These are phyloP conservation scores for Muricea muricata DNA, from an alignment of 92 coral and sea anemone genomes.

Conservation along the genomic window DNA sequence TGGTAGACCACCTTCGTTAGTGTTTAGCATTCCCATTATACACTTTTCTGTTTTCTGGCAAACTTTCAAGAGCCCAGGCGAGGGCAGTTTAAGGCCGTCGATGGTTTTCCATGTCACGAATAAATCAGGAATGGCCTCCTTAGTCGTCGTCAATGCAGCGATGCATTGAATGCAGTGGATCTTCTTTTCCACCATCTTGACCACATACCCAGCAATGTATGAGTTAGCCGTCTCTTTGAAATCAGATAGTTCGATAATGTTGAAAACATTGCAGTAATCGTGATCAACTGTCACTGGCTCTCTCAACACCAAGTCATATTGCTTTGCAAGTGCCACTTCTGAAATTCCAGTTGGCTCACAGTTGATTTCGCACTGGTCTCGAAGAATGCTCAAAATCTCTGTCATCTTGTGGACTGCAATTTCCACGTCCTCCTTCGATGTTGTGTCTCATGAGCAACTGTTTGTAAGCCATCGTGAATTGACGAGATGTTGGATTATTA, in stretches of 20 bases:
- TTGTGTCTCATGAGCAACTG: background rate
- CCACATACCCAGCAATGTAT: constrained; percentile 33
- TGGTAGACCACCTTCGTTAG: background rate
- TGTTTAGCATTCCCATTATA: no score
- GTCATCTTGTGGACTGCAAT: background rate
- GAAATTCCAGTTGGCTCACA: background rate
- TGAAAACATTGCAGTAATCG: no score
- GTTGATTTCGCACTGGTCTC: background rate
- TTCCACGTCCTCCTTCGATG: background rate
- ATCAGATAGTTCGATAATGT: background rate
- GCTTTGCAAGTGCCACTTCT: background rate
- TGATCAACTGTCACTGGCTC: background rate
- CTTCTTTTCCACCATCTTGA: constrained; percentile 6
- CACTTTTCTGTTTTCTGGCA: constrained; percentile 25
- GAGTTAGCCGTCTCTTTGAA: constrained; percentile 7
- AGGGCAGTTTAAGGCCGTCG: constrained; percentile 5
- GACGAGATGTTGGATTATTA: no score
- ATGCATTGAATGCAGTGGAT: constrained; percentile 9
- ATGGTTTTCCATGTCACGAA: constrained; percentile 10
- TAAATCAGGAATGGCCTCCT: background rate
- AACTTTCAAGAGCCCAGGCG: background rate
- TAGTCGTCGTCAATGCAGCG: background rate
- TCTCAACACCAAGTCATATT: background rate
- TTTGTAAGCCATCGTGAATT: background rate
- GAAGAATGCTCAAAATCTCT: background rate